A percentile compares a stretch with the other conserved stretches of the same genome.
phyloP scores from a whole-genome alignment of 2,797 vertebrate species.

The Iguana delicatissima region DNA sequence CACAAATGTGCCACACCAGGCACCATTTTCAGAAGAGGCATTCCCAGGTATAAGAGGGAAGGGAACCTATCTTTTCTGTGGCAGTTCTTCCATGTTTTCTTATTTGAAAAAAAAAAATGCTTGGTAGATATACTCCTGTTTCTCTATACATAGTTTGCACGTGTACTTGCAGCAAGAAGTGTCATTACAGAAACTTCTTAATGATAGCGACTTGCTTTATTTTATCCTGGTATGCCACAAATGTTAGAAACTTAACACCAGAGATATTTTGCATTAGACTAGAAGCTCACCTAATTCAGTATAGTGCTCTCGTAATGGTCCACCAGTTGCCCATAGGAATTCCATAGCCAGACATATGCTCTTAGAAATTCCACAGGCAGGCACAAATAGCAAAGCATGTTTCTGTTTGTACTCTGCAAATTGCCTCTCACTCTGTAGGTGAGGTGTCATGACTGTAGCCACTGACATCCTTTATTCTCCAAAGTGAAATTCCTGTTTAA shows the following conservation, averaged over 20 bases:
- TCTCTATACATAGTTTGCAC: neutral
- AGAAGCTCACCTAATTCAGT: too few relatives aligned
- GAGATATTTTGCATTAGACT: too few relatives aligned
- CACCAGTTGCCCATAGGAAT: too few relatives aligned
- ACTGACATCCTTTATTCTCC: too few relatives aligned
- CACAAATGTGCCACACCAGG: neutral
- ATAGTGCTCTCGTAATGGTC: too few relatives aligned
- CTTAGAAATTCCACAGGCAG: neutral
- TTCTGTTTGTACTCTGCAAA: neutral
- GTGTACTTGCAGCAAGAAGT: conserved; percentile 27
- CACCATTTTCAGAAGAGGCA: neutral
- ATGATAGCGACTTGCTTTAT: conserved; percentile 49
- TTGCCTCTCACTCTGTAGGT: too few relatives aligned
- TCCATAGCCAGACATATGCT: too few relatives aligned
- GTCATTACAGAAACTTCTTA: conserved; percentile 37
- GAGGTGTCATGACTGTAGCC: too few relatives aligned
- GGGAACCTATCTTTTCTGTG: neutral
- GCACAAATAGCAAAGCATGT: neutral
- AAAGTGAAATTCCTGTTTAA: neutral
- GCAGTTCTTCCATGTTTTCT: neutral
- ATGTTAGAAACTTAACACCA: neutral
- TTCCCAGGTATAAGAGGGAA: neutral
- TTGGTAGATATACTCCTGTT: neutral
- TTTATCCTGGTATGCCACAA: conserved; percentile 50
- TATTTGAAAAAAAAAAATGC: neutral